Evolutionary conservation across 2,797 vertebrate genomes (phyloP).

Genomic region (Danio jaintianensis): DNA sequence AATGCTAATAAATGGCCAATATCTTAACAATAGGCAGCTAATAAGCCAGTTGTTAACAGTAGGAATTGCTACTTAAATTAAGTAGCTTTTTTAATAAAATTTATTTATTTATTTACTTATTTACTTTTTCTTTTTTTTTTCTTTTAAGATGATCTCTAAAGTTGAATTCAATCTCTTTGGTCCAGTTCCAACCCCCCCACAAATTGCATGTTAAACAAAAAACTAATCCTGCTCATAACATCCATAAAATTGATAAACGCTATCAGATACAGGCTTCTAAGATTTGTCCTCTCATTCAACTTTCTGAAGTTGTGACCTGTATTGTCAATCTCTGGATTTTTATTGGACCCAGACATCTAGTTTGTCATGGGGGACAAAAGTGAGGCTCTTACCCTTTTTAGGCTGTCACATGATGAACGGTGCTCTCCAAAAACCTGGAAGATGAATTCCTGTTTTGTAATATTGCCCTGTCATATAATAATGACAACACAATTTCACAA

Average conservation of each 20-base stretch:
- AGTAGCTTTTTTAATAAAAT: no score
- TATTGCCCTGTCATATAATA: constrained; percentile 45
- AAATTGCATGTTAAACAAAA: background rate
- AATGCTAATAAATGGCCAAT: no score
- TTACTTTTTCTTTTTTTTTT: no score
- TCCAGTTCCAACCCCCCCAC: no score
- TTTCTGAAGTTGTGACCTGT: constrained; percentile 16
- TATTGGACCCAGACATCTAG: background rate
- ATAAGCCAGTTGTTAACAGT: no score
- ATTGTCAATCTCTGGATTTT: constrained; percentile 27
- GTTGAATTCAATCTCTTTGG: no score
- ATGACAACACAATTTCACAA: constrained; percentile 52
- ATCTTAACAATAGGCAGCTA: no score
- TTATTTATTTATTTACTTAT: no score
- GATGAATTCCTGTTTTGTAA: constrained; percentile 43
- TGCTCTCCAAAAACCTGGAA: constrained; percentile 23
- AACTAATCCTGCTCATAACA: constrained; percentile 40
- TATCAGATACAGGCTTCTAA: constrained; percentile 24
- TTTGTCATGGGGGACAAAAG: constrained; percentile 27
- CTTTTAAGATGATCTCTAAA: no score
- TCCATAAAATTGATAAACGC: constrained; percentile 29
- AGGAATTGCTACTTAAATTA: no score
- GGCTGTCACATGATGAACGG: constrained; percentile 37
- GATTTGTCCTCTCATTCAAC: background rate
- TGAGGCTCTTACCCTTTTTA: constrained; percentile 31